phyloP scores from a whole-genome alignment of 1,140 invertebrate genomes.

The Aphis craccivora region DNA sequence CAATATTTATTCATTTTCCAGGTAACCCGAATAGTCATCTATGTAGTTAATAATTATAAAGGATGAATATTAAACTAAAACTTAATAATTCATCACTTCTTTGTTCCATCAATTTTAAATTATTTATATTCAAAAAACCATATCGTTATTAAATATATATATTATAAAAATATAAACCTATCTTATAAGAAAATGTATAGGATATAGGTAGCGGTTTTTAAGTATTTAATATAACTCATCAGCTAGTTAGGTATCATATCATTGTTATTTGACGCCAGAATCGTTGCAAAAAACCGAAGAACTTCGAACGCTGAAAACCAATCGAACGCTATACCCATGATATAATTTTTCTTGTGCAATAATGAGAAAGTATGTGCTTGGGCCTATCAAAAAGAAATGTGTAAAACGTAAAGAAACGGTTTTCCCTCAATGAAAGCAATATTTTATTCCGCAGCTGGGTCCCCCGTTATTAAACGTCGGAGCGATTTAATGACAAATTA shows the following conservation, averaged over 20 bases:
- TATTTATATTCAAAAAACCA: too few species aligned
- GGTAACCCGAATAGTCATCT: too few species aligned
- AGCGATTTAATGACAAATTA: conserved; percentile 56
- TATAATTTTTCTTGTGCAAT: background rate
- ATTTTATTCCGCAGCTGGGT: conserved; percentile 42
- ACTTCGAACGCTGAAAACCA: background rate
- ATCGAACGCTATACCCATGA: background rate
- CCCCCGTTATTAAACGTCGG: conserved; percentile 52
- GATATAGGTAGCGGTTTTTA: background rate
- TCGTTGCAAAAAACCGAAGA: background rate
- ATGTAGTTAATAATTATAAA: too few species aligned
- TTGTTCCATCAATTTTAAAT: background rate
- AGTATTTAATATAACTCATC: background rate
- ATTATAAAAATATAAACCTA: too few species aligned
- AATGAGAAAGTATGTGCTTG: background rate
- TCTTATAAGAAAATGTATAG: too few species aligned
- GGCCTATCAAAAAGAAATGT: conserved; percentile 1
- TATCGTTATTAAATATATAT: background rate
- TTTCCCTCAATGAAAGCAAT: conserved; percentile 18
- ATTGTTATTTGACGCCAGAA: background rate
- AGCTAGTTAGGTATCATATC: too few species aligned
- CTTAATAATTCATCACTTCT: background rate
- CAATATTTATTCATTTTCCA: too few species aligned
- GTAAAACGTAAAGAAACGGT: conserved; percentile 7
- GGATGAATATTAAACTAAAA: background rate